These are phyloP conservation scores for Notarius lentiginosus DNA, from an alignment of 2,113 vertebrate genomes.

Conservation along the genomic window DNA sequence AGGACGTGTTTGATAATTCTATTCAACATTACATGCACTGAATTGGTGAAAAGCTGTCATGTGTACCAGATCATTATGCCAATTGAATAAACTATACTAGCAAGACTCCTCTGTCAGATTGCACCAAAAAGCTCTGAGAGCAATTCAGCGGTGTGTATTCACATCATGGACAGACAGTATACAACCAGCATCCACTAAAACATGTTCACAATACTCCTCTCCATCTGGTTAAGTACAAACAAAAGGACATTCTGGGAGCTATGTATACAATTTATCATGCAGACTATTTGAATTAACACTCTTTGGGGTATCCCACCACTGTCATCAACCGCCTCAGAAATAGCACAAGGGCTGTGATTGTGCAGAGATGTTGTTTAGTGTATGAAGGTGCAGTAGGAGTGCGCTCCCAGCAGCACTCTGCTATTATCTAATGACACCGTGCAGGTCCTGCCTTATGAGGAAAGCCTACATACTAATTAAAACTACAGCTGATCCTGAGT, in stretches of 20 bases:
- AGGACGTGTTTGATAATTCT: not conserved
- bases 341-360: not conserved
- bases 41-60: not conserved
- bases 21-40: not conserved
- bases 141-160: not conserved
- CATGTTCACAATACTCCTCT: not conserved
- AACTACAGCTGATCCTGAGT: slow-evolving; percentile 47
- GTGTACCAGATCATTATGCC: not conserved
- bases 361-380: not conserved
- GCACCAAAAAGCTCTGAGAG: not conserved
- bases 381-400: slow-evolving; percentile 33
- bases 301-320: not conserved
- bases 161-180: not conserved
- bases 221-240: not conserved
- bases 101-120: not conserved
- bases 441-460: slow-evolving; percentile 60
- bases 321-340: not conserved
- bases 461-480: slow-evolving; percentile 66
- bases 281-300: not conserved
- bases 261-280: not conserved
- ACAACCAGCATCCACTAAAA: not conserved
- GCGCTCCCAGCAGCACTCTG: slow-evolving; percentile 60
- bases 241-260: not conserved
- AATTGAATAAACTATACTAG: not conserved
- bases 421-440: slow-evolving; percentile 70